Evolutionary conservation across 1,140 invertebrate species (phyloP).

Genomic region (Oedothorax gibbosus): DNA sequence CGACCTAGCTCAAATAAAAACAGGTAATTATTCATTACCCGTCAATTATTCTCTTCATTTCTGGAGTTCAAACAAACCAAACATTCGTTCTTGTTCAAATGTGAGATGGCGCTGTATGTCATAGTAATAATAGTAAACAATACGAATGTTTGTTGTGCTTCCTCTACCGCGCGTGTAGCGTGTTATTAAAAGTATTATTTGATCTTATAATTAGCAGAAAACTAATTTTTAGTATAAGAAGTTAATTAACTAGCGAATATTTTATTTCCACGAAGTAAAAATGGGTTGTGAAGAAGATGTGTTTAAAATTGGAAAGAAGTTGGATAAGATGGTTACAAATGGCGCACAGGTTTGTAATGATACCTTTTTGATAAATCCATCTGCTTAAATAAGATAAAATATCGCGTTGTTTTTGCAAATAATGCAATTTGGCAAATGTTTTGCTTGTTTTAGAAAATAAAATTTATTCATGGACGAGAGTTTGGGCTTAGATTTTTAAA

Average conservation of each 20-base stretch:
- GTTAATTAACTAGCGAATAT: not conserved
- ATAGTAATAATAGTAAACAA: constrained; percentile 5
- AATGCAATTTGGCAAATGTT: not conserved
- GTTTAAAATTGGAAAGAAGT: constrained; percentile 91
- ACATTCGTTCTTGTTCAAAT: no score
- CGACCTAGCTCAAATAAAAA: no score
- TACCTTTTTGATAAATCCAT: constrained; percentile 27
- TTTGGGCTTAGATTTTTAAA: no score
- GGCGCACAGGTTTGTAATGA: constrained; percentile 82
- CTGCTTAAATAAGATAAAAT: constrained; percentile 29
- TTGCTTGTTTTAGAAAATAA: no score
- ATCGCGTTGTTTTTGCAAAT: not conserved
- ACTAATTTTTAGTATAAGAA: not conserved
- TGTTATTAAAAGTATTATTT: not conserved
- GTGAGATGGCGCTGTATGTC: constrained; percentile 4
- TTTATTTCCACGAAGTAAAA: not conserved
- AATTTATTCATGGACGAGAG: no score
- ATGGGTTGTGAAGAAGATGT: constrained; percentile 96
- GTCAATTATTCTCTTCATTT: no score
- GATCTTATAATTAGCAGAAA: not conserved
- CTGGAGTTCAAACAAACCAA: no score
- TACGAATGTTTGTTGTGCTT: constrained; percentile 7
- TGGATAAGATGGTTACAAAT: constrained; percentile 89
- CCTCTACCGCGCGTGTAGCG: constrained; percentile 22
- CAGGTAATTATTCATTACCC: no score